Conservation (phyloP, 2,113 vertebrate species). For the Mustela nigripes region DNA sequence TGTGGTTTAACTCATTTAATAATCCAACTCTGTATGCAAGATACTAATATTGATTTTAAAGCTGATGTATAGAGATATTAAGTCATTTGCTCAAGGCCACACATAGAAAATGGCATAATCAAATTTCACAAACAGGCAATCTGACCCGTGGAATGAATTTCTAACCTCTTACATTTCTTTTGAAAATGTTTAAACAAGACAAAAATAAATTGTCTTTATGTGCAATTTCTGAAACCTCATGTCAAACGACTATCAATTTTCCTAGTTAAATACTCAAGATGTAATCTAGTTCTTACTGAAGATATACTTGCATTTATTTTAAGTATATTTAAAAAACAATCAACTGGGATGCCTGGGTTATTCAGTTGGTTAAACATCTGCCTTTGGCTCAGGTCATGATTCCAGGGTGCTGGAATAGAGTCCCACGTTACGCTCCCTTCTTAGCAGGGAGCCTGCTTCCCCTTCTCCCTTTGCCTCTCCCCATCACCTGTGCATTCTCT, state of each 20-base stretch:
- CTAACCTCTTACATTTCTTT: not conserved
- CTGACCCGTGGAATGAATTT: not conserved
- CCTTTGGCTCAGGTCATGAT: not conserved
- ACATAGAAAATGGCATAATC: not conserved
- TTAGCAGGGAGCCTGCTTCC: not conserved
- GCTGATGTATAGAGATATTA: not conserved
- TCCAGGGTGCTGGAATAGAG: not conserved
- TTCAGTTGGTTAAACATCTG: not conserved
- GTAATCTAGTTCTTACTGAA: not conserved
- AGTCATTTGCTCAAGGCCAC: not conserved
- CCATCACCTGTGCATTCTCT: not conserved
- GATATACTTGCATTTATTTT: not conserved
- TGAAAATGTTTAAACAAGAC: not conserved
- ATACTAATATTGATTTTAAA: not conserved
- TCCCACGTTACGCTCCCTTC: fast-evolving
- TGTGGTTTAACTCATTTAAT: not conserved
- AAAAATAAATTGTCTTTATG: not conserved
- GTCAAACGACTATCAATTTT: not conserved
- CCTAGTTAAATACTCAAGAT: not conserved
- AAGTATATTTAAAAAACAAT: not conserved
- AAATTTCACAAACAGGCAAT: not conserved
- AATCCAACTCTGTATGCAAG: not conserved
- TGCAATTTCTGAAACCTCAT: not conserved
- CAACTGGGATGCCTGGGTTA: not conserved
- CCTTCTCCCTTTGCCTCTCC: not conserved